A percentile compares a stretch with the other conserved stretches of the same genome.
These are phyloP conservation scores for Hemicrepidius hirtus DNA, from an alignment of 2,888 invertebrate species.

Conservation along the genomic window DNA sequence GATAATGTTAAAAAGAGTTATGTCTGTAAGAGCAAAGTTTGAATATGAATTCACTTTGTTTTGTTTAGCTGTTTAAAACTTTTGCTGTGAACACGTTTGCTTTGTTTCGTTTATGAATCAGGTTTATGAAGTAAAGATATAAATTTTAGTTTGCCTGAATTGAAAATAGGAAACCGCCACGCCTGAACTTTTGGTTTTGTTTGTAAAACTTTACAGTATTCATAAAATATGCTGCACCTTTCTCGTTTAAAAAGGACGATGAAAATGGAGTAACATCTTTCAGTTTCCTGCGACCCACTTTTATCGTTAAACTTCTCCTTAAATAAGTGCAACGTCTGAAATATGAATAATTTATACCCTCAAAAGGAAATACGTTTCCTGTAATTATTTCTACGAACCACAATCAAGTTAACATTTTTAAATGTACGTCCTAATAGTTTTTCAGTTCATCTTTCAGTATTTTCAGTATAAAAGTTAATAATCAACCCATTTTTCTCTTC, in stretches of 20 bases:
- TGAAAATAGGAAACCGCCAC: conserved; percentile 48
- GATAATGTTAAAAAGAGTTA: conserved; percentile 50
- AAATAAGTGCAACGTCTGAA: conserved; percentile 9
- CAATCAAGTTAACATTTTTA: not conserved
- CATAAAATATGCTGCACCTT: conserved; percentile 45
- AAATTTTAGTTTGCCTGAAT: conserved; percentile 51
- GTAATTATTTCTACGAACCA: not conserved
- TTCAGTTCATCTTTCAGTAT: too few relatives aligned
- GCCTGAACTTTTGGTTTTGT: conserved; percentile 45
- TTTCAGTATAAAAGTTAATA: too few relatives aligned
- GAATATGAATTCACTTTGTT: conserved; percentile 49
- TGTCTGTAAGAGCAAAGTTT: conserved; percentile 50
- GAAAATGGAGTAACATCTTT: conserved; percentile 32
- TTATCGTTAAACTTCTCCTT: conserved; percentile 29
- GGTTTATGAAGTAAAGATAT: conserved; percentile 50
- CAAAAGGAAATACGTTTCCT: not conserved
- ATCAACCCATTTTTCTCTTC: too few relatives aligned
- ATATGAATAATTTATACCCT: conserved; percentile 21
- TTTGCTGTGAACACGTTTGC: conserved; percentile 48
- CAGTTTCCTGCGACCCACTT: conserved; percentile 34
- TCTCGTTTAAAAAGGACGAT: conserved; percentile 26
- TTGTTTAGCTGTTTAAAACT: conserved; percentile 45
- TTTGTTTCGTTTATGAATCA: conserved; percentile 52
- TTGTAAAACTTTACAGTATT: conserved; percentile 37
- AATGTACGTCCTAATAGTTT: too few relatives aligned